Evolutionary conservation across 1,140 invertebrate species (phyloP).

Genomic region (Orchesella cincta): DNA sequence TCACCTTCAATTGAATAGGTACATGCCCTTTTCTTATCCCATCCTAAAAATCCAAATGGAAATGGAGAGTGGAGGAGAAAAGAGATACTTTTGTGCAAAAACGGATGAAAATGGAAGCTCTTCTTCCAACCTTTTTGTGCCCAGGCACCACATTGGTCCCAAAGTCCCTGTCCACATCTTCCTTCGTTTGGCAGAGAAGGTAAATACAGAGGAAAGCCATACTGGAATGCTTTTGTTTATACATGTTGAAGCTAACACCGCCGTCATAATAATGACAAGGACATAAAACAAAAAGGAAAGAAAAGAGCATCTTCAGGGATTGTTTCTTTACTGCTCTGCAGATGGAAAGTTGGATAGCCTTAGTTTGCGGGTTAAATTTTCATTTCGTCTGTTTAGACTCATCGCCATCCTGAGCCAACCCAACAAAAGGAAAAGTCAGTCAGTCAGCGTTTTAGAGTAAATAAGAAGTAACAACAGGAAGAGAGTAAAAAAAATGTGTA

Average conservation of each 20-base stretch:
- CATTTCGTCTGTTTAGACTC: neutral
- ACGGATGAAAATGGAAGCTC: neutral
- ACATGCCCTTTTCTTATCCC: neutral
- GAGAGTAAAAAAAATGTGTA: no score
- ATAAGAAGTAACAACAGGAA: neutral
- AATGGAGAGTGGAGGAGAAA: neutral
- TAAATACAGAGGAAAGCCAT: no score
- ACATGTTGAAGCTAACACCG: neutral
- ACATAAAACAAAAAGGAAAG: neutral
- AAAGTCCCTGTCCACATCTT: constrained; percentile 8
- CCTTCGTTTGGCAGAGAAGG: no score
- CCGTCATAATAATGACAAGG: neutral
- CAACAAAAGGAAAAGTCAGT: no score
- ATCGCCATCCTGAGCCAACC: no score
- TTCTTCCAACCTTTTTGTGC: neutral
- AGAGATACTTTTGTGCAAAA: neutral
- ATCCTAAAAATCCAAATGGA: neutral
- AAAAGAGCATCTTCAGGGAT: neutral
- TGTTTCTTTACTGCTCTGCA: neutral
- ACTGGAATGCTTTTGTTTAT: no score
- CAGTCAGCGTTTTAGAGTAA: no score
- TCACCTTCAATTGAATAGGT: constrained; percentile 10
- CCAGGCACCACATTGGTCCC: no score
- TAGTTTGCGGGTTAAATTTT: neutral
- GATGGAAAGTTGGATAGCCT: no score